Percentiles rank a stretch among this genome's conserved stretches.
These are phyloP conservation scores for Rhimphoctona megacephalus DNA, from an alignment of 2,888 invertebrate species.

Conservation along the genomic window DNA sequence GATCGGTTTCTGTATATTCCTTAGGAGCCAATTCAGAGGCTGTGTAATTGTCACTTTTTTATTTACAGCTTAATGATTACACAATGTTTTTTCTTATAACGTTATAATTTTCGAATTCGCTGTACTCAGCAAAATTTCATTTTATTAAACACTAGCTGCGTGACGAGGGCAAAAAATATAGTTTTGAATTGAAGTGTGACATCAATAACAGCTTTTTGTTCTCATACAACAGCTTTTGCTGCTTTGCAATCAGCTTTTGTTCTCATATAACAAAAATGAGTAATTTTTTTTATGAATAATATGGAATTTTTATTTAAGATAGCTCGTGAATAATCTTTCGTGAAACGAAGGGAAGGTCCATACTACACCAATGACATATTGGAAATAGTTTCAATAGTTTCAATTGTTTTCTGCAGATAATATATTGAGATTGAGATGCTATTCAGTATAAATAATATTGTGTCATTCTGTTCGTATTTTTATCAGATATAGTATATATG, in stretches of 20 bases:
- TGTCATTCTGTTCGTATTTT: too few species aligned
- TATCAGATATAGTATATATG: too few species aligned
- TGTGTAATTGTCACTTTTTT: slow-evolving; percentile 27
- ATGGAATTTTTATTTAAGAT: too few species aligned
- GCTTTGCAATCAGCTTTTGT: too few species aligned
- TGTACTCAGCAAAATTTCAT: neutral
- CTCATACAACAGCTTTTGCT: too few species aligned
- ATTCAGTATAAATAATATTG: too few species aligned
- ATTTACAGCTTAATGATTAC: neutral
- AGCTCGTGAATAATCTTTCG: neutral
- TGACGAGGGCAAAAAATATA: neutral
- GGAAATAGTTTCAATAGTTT: too few species aligned
- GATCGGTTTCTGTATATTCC: neutral
- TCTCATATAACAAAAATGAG: neutral
- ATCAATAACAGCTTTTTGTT: neutral
- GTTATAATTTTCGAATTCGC: neutral
- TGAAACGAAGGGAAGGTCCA: too few species aligned
- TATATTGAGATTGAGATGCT: too few species aligned
- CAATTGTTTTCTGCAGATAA: too few species aligned
- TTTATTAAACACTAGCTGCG: neutral
- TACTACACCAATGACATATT: too few species aligned
- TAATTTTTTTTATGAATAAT: neutral
- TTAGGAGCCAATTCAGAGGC: slow-evolving; percentile 7
- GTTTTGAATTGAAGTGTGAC: neutral
- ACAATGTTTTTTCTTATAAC: neutral